A percentile compares a stretch with the other conserved stretches of the same genome.
phyloP scores from a whole-genome alignment of 1,140 invertebrate genomes.

The Temnothorax curvispinosus region DNA sequence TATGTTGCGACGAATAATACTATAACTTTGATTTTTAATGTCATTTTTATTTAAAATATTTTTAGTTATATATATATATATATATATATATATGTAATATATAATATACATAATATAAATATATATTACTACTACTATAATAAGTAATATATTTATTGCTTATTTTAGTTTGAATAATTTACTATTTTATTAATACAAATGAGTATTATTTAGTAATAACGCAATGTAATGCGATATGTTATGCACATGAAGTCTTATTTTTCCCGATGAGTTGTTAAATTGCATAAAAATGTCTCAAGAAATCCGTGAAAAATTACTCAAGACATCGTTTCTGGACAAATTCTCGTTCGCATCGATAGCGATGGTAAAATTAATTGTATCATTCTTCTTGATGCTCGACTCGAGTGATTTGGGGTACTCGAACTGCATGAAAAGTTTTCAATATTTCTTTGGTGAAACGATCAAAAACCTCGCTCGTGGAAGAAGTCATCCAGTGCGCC shows the following conservation, averaged over 20 bases:
- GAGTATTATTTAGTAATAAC: not conserved
- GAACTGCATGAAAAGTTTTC: slow-evolving; percentile 39
- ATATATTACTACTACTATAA: not conserved
- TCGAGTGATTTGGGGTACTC: not conserved
- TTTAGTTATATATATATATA: not conserved
- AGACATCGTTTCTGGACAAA: not conserved
- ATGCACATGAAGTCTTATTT: not conserved
- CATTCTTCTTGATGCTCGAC: slow-evolving; percentile 36
- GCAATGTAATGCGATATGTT: not conserved
- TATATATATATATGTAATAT: not conserved
- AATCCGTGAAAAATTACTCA: slow-evolving; percentile 10
- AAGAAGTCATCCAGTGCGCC: slow-evolving; percentile 61
- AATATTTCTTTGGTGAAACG: slow-evolving; percentile 39
- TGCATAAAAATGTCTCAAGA: not conserved
- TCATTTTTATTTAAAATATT: not conserved
- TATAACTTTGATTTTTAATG: not conserved
- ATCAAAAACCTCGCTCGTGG: slow-evolving; percentile 22
- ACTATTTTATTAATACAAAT: not conserved
- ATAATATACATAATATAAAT: not conserved
- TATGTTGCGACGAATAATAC: slow-evolving; percentile 1
- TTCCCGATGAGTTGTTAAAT: not conserved
- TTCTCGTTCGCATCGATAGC: slow-evolving; percentile 23
- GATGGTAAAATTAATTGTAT: slow-evolving; percentile 51
- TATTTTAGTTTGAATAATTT: not conserved
- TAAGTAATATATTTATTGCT: not conserved